Base-by-base conservation (phyloP, 2,888 invertebrate genomes). In the Eremobia ochroleuca region DNA sequence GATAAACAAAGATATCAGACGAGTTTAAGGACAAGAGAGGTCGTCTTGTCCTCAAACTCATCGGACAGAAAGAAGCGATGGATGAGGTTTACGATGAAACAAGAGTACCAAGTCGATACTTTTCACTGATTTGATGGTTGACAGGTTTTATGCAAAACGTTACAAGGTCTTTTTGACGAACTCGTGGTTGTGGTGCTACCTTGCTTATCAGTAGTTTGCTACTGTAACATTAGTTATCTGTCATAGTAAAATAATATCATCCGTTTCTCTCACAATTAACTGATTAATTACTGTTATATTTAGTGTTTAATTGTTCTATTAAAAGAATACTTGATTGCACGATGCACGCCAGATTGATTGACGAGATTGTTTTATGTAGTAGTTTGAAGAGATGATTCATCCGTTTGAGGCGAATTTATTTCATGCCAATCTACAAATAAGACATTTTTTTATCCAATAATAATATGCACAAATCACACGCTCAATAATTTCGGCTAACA, bases 381-480 rank as follows among this genome's bases (percentile, higher is more conserved):
- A n/a, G n/a, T 46, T 46, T 46, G 37, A 25, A 25, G 28, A 28
- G 18, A 25, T n/a, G 75, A 40, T 75, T 31, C 25, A 31, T 15
- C 15, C 13, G n/a, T 21, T 31, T 15, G 2, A 0, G 11, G 11
- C 9, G 4, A 55, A 40, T 40, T n/a, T 18, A 55, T 31, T 43
- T 62, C 3, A 4, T 31, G 25, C 5, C 2, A 31, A 58, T 59
- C 31, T 0, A 78, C 25, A 31, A 68, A 2, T 28, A 25, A 0
- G 5, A 15, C 13, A 13, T 21, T 1, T 18, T 18, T 64, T 40
- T 58, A 4, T 34, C 18, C 9, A 31, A 55, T 52, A 40, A 55
- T 40, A 46, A 34, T 65, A 52, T 59, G 18, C 62, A 37, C 52
- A 66, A 61, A 73, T 73, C 40, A 31, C 73, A 70, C 40, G 80